Evolutionary conservation across 2,113 vertebrate species (phyloP), one percentile per base, ranked within the genome.

Genomic region (Sebastes fasciatus): DNA sequence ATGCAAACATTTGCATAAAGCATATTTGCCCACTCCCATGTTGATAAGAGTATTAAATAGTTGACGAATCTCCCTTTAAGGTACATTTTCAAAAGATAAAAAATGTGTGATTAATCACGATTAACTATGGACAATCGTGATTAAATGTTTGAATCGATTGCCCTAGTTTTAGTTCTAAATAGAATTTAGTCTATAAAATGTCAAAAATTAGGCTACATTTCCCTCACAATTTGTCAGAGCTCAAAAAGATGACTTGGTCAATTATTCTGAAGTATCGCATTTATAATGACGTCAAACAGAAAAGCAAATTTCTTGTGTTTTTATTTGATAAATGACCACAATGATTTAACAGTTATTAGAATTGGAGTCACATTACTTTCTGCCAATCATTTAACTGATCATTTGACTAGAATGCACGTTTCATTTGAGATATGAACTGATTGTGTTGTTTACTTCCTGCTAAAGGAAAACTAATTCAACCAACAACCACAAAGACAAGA

Each of bases 401-500:
- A 26, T 78, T 48, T 68, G 4, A 67, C 74, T 43, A 7, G 8
- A 17, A 9, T 10, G 14, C 43, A 19, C 23, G 16, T 34, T 9
- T 51, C 1, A 52, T 70, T 54, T 75, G 12, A 77, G 2, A 3
- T 67, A 43, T 55, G 17, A 77, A 51, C 69, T 91, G 78, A 91
- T 58, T 49, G 16, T 77, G n/a, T 79, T 19, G 8, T 77, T 83
- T 77, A 11, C 26, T 83, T 76, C 48, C 61, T 58, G 12, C 83
- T 91, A 45, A 92, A 99, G 98, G 97, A 99, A 99, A 97, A 98
- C 97, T 72, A 99, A 99, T 94, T 99, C 98, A 78, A 99, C 98
- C 94, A 99, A 99, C 96, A 99, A 99, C 95, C 98, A 99, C 94
- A 99, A 99, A 97, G 98, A 99, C 94, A 99, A 99, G 96, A 99